phyloP scores from a whole-genome alignment of 2,888 invertebrate genomes.

The Pollenia labialis region DNA sequence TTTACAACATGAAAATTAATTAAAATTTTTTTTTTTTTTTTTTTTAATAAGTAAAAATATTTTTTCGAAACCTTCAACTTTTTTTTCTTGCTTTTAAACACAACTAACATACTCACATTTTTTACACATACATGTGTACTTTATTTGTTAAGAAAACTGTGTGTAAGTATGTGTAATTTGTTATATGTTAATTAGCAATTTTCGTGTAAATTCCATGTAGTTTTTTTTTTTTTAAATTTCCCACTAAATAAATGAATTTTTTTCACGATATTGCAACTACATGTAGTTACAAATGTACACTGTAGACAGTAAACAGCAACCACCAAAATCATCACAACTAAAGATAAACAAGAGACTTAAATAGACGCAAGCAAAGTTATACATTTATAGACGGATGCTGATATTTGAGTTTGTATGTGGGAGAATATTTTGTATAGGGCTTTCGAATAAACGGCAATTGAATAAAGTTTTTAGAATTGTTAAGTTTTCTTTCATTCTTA shows the following conservation, averaged over 20 bases:
- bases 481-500: no score
- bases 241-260: slow-evolving; percentile 19
- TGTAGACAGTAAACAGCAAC: not conserved
- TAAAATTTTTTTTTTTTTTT: no score
- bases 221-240: not conserved
- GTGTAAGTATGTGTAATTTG: not conserved
- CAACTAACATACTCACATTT: not conserved
- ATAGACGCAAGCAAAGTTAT: not conserved
- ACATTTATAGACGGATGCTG: no score
- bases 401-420: no score
- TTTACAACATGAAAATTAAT: no score
- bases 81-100: not conserved
- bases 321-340: not conserved
- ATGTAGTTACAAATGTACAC: not conserved
- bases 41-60: no score
- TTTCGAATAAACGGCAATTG: no score
- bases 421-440: no score
- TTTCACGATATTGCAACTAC: no score
- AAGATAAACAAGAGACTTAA: not conserved
- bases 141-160: not conserved
- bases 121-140: not conserved
- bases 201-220: slow-evolving; percentile 39
- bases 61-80: no score
- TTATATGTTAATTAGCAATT: slow-evolving; percentile 60
- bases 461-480: no score